A percentile compares a stretch with the other conserved stretches of the same genome.
These are phyloP conservation scores for Tuberolachnus salignus DNA, from an alignment of 2,888 invertebrate species.

Conservation along the genomic window DNA sequence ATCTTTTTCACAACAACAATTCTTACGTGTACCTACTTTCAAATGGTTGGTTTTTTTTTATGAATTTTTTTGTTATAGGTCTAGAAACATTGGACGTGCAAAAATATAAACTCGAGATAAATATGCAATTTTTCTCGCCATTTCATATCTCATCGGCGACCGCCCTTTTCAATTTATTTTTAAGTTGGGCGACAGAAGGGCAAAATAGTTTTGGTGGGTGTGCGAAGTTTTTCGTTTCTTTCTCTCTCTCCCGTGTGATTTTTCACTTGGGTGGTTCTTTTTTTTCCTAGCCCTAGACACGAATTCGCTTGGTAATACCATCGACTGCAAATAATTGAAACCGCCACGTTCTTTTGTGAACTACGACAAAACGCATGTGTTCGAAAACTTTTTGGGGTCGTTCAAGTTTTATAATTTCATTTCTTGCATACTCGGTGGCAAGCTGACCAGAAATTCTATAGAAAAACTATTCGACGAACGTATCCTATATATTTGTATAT, in stretches of 20 bases:
- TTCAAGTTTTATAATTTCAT: conserved; percentile 48
- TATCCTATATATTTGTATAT: no score
- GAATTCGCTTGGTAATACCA: conserved; percentile 16
- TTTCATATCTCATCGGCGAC: conserved; percentile 43
- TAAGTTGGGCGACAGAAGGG: conserved; percentile 32
- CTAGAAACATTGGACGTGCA: background rate
- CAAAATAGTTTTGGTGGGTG: conserved; percentile 43
- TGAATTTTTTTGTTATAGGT: background rate
- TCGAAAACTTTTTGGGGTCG: conserved; percentile 38
- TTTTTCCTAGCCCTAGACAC: conserved; percentile 42
- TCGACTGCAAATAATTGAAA: conserved; percentile 36
- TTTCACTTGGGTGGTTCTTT: conserved; percentile 59
- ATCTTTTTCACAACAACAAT: conserved; percentile 3
- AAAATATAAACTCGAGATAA: conserved; percentile 14
- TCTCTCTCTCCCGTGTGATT: conserved; percentile 51
- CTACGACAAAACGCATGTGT: conserved; percentile 15
- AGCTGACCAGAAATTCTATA: conserved; percentile 3
- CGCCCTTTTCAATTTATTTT: conserved; percentile 44
- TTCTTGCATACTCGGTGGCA: conserved; percentile 17
- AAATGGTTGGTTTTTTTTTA: background rate
- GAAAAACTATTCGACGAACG: conserved; percentile 27
- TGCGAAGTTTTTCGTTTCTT: conserved; percentile 50
- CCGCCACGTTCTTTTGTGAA: conserved; percentile 41
- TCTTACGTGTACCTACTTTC: background rate
- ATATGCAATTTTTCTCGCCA: conserved; percentile 46